A percentile compares a stretch with the other conserved stretches of the same genome.
Evolutionary conservation across 2,113 vertebrate species (phyloP).

Genomic region (Myotis lucifugus): DNA sequence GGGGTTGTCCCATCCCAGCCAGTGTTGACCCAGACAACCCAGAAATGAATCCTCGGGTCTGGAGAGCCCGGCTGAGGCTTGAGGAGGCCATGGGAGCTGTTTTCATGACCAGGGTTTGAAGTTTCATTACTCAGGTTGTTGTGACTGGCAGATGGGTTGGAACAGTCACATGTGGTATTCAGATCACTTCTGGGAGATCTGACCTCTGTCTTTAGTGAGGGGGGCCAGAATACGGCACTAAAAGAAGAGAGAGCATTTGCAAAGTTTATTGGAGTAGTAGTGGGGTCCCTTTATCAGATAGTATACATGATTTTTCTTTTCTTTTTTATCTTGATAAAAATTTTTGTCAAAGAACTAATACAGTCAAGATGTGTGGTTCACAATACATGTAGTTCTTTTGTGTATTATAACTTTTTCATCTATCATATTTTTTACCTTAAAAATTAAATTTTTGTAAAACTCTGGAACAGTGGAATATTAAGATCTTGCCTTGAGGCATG

Average conservation of each 20-base stretch:
- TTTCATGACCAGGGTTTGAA: slow-evolving; percentile 21
- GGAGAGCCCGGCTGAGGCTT: neutral
- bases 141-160: slow-evolving; percentile 53
- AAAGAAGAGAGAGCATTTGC: neutral
- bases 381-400: neutral
- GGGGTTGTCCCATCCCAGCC: neutral
- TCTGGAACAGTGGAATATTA: neutral
- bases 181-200: slow-evolving; percentile 36
- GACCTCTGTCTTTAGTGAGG: neutral
- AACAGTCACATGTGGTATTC: slow-evolving; percentile 56
- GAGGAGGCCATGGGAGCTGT: neutral
- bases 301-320: neutral
- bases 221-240: neutral
- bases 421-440: neutral
- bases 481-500: neutral
- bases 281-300: neutral
- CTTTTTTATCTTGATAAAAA: slow-evolving; percentile 13
- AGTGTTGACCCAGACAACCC: slow-evolving; percentile 2
- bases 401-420: neutral
- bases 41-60: neutral
- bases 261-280: neutral
- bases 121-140: slow-evolving; percentile 48
- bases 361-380: neutral
- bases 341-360: neutral
- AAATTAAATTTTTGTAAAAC: neutral